Conservation (phyloP, 2,888 invertebrate genomes). For the Drosophila fulvimacula region DNA sequence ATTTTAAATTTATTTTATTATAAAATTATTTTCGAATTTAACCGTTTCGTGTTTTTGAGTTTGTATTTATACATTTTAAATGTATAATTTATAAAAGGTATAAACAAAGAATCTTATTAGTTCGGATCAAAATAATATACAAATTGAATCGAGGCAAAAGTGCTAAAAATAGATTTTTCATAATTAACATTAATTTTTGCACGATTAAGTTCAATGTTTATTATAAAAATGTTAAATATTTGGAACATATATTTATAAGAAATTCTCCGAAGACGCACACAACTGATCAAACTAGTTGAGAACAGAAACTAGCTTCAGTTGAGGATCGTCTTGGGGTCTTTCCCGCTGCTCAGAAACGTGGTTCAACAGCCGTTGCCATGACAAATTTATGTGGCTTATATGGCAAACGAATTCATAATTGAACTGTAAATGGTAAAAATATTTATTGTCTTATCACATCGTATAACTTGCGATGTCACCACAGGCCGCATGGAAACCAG, state of each 20-base stretch:
- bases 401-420: conserved; percentile 68
- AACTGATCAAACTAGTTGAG: background rate
- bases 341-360: background rate
- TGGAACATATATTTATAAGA: background rate
- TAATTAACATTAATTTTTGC: background rate
- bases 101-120: conserved; percentile 1
- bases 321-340: background rate
- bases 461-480: conserved; percentile 84
- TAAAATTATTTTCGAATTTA: conserved; percentile 1
- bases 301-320: background rate
- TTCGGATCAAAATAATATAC: conserved; percentile 7
- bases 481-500: conserved; percentile 64
- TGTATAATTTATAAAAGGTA: background rate
- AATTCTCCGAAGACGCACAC: background rate
- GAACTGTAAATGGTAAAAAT: conserved; percentile 82
- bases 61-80: background rate
- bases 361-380: conserved; percentile 35
- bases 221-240: background rate
- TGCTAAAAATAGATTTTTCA: background rate
- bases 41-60: background rate
- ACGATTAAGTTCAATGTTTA: background rate
- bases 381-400: conserved; percentile 67
- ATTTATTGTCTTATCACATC: conserved; percentile 84
- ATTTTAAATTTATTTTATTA: background rate
- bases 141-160: background rate